Evolutionary conservation across 2,113 vertebrate genomes (phyloP).

Genomic region (Petrocephalus zakoni): DNA sequence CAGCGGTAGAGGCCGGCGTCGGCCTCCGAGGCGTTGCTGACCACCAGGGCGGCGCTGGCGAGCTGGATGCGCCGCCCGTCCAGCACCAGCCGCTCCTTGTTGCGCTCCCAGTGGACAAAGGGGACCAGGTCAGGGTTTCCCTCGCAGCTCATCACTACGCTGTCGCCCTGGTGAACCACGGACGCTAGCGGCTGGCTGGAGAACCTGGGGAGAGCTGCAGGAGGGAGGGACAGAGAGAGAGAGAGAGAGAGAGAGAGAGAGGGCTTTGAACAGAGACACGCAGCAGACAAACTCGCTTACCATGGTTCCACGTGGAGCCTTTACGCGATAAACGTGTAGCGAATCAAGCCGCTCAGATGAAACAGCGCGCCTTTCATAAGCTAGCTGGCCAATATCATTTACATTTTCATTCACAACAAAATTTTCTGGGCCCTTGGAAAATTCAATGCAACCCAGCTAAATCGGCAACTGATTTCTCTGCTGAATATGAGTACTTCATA

Average conservation of each 20-base stretch:
- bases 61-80: slow-evolving; percentile 63
- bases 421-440: not conserved
- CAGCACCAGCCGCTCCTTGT: slow-evolving; percentile 60
- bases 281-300: not conserved
- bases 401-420: not conserved
- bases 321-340: not conserved
- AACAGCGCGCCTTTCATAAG: not conserved
- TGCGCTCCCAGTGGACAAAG: slow-evolving; percentile 81
- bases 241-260: not conserved
- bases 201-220: slow-evolving; percentile 82
- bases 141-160: slow-evolving; percentile 75
- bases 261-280: not conserved
- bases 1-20: slow-evolving; percentile 85
- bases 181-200: slow-evolving; percentile 71
- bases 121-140: slow-evolving; percentile 73
- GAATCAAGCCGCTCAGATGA: not conserved
- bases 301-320: too few species aligned
- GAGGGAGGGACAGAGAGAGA: not conserved
- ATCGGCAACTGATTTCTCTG: not conserved
- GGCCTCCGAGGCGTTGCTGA: slow-evolving; percentile 72
- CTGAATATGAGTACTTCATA: not conserved
- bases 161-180: slow-evolving; percentile 62
- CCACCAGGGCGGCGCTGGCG: slow-evolving; percentile 70
- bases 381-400: not conserved
- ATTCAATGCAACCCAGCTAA: not conserved